A percentile compares a stretch with the other conserved stretches of the same genome.
phyloP scores from a whole-genome alignment of 2,797 vertebrate species.

The Hirundo rustica region DNA sequence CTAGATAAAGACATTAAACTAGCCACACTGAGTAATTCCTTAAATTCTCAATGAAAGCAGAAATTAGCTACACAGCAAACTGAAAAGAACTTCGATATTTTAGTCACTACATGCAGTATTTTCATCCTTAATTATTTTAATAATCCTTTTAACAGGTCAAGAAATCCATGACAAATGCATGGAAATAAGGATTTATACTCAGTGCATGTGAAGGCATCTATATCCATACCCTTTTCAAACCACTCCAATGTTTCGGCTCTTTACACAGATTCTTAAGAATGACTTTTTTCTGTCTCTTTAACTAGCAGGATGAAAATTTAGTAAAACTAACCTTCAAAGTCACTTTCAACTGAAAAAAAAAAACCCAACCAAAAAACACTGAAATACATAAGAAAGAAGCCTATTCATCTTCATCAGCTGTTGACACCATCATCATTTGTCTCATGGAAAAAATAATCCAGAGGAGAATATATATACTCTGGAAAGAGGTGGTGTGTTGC shows the following conservation, averaged over 20 bases:
- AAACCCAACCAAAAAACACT: not conserved
- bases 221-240: not conserved
- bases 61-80: not conserved
- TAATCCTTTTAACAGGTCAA: not conserved
- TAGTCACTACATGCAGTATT: not conserved
- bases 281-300: not conserved
- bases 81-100: not conserved
- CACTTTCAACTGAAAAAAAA: constrained; percentile 35
- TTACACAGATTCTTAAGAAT: not conserved
- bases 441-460: constrained; percentile 71
- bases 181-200: not conserved
- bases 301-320: constrained; percentile 3
- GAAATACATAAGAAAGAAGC: constrained; percentile 47
- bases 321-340: constrained; percentile 50
- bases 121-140: constrained; percentile 19
- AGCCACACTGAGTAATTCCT: not conserved
- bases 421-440: constrained; percentile 75
- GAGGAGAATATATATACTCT: constrained; percentile 60
- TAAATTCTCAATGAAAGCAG: not conserved
- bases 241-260: not conserved
- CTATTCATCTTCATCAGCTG: constrained; percentile 78
- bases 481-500: constrained; percentile 10
- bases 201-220: not conserved
- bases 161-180: constrained; percentile 2
- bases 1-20: not conserved